Evolutionary conservation across 1,140 invertebrate species (phyloP).

Genomic region (Neocloeon triangulifer): DNA sequence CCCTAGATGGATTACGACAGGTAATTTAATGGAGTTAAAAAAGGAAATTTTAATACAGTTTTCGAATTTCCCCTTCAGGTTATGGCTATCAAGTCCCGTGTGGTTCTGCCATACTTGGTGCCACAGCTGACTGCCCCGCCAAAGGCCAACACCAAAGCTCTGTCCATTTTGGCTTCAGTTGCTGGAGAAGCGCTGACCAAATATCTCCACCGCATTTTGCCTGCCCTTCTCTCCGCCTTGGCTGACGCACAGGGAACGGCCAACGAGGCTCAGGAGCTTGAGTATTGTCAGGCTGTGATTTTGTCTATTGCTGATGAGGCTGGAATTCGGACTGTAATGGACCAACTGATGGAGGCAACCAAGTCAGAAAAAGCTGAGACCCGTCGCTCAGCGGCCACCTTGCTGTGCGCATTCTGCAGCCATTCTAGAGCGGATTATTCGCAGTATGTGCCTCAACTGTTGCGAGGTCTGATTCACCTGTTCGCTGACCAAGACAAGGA

Average conservation of each 20-base stretch:
- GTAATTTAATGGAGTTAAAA: too few species aligned
- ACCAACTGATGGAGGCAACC: constrained; percentile 66
- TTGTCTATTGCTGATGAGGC: constrained; percentile 71
- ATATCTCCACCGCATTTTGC: constrained; percentile 75
- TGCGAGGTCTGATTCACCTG: constrained; percentile 66
- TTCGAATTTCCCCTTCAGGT: too few species aligned
- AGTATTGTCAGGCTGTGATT: constrained; percentile 82
- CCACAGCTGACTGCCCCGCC: constrained; percentile 69
- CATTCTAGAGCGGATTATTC: constrained; percentile 70
- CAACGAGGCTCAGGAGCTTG: constrained; percentile 54
- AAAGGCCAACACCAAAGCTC: constrained; percentile 68
- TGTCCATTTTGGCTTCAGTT: constrained; percentile 78
- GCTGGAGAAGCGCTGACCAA: constrained; percentile 81
- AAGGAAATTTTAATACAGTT: too few species aligned
- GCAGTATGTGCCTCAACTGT: constrained; percentile 66
- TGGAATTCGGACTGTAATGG: constrained; percentile 70
- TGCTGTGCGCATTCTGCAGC: constrained; percentile 73
- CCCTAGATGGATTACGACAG: constrained; percentile 82
- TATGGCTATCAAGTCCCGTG: constrained; percentile 88
- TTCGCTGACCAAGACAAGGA: constrained; percentile 60
- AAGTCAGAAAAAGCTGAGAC: constrained; percentile 31
- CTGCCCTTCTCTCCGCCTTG: constrained; percentile 64
- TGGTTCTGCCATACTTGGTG: constrained; percentile 85
- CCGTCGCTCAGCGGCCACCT: constrained; percentile 55
- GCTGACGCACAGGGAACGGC: constrained; percentile 38